Base-by-base conservation (phyloP, 1,140 invertebrate species). In the Drusus annulatus region DNA sequence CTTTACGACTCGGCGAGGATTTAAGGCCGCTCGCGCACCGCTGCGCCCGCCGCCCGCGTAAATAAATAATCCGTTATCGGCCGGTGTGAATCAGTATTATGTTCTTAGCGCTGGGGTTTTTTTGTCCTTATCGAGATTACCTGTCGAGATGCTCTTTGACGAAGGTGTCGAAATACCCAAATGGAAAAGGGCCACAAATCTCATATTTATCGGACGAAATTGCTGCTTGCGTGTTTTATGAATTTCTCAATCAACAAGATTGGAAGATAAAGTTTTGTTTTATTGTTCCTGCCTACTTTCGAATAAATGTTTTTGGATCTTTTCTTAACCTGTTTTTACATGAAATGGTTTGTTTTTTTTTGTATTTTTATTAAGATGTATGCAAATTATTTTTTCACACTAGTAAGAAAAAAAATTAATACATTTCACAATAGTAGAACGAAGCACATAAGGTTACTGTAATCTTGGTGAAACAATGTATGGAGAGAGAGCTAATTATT, bases 41-140 rank as follows among this genome's bases (percentile, higher is more conserved):
- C 58, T n/a, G n/a, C 17, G 25, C 13, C 5, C n/a, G 21, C 58
- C 58, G 58, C 58, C 58, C 58, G 25, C 10, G 23, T 62, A 62
- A 62, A 62, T 62, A 62, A 62, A 62, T 62, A 62, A 62, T 25
- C 58, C 2, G 23, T 21, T 62, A 62, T 62, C 58, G 19, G 16
- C 0, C 21, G 10, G 58, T 62, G 58, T 21, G 23, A 21, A 62
- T 62, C 58, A 21, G 58, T 13, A 62, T 62, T 62, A 62, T 21
- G 58, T 62, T 62, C 58, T 62, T 62, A 25, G 15, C 17, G 21
- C 58, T 5, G 15, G 58, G 6, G 13, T 62, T 62, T 62, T 62
- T 62, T 21, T 21, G 58, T 25, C 58, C 58, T 62, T 25, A 62
- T 60, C 58, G 1, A n/a, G n/a, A 62, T n/a, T 19, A 62, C 58